phyloP scores from a whole-genome alignment of 2,888 invertebrate genomes.

The Odontocolon sp. region DNA sequence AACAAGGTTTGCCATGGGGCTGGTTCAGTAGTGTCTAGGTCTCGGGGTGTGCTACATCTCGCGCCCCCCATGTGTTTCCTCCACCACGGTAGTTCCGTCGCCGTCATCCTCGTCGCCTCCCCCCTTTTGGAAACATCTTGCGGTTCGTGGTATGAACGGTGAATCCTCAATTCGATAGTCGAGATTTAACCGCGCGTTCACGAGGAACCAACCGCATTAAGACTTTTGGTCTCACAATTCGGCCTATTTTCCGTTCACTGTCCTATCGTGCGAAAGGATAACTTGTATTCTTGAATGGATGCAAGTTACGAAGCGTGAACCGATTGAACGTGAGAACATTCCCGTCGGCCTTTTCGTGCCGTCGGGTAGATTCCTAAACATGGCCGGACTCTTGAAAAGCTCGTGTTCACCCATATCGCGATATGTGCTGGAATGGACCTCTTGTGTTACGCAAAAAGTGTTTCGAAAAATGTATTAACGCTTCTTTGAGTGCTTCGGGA shows the following conservation, averaged over 20 bases:
- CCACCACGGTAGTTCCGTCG: slow-evolving; percentile 34
- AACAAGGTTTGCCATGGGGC: slow-evolving; percentile 80
- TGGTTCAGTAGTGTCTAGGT: slow-evolving; percentile 81
- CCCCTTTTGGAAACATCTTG: slow-evolving; percentile 52
- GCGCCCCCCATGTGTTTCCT: slow-evolving; percentile 63
- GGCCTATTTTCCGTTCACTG: neutral
- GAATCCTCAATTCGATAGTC: slow-evolving; percentile 45
- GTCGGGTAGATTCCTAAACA: slow-evolving; percentile 10
- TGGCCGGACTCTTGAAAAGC: neutral
- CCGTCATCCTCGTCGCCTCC: slow-evolving; percentile 25
- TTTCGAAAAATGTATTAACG: no score
- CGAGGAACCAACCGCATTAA: slow-evolving; percentile 10
- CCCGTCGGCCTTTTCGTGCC: slow-evolving; percentile 9
- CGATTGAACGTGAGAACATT: no score
- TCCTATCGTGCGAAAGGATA: neutral
- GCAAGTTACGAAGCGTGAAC: neutral
- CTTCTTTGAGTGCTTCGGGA: no score
- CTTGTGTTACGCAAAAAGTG: neutral
- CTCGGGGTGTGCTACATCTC: slow-evolving; percentile 79
- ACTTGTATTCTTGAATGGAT: neutral
- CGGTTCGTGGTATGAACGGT: slow-evolving; percentile 23
- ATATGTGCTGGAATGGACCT: neutral
- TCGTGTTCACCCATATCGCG: no score
- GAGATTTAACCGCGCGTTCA: slow-evolving; percentile 44
- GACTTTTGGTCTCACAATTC: neutral